These are phyloP conservation scores for Ochropleura plecta DNA, from an alignment of 2,888 invertebrate species.

Conservation along the genomic window DNA sequence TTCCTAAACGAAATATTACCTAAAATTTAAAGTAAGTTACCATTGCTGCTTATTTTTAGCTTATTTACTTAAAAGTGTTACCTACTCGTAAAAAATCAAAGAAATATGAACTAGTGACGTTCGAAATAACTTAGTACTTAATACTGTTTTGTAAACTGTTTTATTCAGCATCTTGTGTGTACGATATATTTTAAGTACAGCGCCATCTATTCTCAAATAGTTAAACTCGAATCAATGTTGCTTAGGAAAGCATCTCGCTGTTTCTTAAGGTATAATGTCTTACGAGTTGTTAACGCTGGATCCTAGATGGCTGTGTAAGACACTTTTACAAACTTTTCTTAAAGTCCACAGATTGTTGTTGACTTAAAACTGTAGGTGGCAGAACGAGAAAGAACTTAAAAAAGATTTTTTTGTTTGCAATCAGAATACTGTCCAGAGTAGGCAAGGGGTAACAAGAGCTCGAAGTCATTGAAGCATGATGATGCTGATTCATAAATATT, in stretches of 20 bases:
- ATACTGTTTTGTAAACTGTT: no score
- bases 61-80: background rate
- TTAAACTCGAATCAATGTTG: background rate
- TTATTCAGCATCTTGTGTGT: background rate
- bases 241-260: background rate
- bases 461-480: background rate
- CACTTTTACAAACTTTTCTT: background rate
- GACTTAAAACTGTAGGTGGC: conserved; percentile 9
- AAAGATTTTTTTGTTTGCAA: background rate
- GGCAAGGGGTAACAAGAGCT: background rate
- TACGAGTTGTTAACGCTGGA: conserved; percentile 7
- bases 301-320: conserved; percentile 51
- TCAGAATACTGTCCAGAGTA: background rate
- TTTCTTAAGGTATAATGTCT: background rate
- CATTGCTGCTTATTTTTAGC: background rate
- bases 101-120: no score
- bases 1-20: background rate
- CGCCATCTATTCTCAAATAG: conserved; percentile 54
- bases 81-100: background rate
- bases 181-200: background rate
- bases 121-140: no score
- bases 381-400: background rate
- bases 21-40: background rate
- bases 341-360: background rate
- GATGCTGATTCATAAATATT: background rate